A percentile compares a stretch with the other conserved stretches of the same genome.
phyloP scores from a whole-genome alignment of 2,113 vertebrate genomes.

The Prunella fulvescens region DNA sequence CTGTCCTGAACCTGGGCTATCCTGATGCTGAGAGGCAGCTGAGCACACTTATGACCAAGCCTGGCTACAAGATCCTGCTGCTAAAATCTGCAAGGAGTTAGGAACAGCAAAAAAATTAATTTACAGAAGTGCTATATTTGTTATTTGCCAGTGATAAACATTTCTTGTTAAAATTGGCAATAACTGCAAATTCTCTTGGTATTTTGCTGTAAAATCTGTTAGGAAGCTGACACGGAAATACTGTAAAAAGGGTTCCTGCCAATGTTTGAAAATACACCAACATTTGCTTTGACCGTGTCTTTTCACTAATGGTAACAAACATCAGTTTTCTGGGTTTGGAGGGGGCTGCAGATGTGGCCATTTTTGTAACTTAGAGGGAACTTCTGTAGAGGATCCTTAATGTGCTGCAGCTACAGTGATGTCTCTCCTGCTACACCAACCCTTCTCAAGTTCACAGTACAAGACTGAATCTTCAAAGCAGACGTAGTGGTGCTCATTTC shows the following conservation, averaged over 20 bases:
- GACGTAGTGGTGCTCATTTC: neutral
- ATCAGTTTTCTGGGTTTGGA: neutral
- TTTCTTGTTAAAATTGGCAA: neutral
- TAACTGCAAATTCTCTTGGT: neutral
- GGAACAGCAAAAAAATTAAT: neutral
- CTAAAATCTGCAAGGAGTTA: neutral
- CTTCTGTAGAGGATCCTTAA: neutral
- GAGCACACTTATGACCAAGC: neutral
- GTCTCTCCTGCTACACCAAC: neutral
- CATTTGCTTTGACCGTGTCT: neutral
- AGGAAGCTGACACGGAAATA: neutral
- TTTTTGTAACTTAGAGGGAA: neutral
- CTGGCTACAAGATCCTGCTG: neutral
- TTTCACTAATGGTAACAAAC: neutral
- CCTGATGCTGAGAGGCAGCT: neutral
- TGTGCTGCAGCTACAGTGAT: neutral
- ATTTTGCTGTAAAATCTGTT: neutral
- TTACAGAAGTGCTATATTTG: neutral
- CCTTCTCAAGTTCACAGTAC: neutral
- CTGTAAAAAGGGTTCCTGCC: neutral
- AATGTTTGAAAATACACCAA: neutral
- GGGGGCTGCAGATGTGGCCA: neutral
- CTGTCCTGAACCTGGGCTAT: neutral
- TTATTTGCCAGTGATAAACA: neutral
- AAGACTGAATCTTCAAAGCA: neutral